Percentiles rank a stretch among this genome's conserved stretches.
These are phyloP conservation scores for Coilia nasus DNA, from an alignment of 2,797 vertebrate species.

Conservation along the genomic window DNA sequence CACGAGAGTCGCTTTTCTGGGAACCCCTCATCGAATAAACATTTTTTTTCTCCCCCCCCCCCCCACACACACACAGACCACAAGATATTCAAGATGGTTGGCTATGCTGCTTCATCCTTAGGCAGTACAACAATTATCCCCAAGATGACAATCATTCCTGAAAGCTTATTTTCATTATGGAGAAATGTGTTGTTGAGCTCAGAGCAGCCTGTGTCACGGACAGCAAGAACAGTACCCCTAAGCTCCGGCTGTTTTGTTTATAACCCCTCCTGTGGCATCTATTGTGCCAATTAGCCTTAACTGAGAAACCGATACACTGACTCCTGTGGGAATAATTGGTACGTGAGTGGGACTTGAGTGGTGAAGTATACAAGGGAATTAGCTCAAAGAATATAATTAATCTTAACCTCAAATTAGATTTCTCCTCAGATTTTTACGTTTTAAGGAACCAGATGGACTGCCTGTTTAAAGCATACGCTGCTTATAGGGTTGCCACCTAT, in stretches of 20 bases:
- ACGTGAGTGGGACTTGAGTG: neutral
- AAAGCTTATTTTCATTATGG: neutral
- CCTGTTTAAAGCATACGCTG: neutral
- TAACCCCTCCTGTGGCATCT: neutral
- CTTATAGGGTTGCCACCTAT: no score
- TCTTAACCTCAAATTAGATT: neutral
- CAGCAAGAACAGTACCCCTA: neutral
- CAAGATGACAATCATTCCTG: slow-evolving; percentile 20
- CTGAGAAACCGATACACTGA: neutral
- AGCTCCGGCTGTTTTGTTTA: neutral
- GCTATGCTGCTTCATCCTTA: neutral
- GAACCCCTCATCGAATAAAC: slow-evolving; percentile 38
- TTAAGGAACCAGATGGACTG: neutral
- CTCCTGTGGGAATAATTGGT: neutral
- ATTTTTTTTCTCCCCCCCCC: neutral
- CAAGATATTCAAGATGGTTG: slow-evolving; percentile 21
- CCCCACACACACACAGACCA: neutral
- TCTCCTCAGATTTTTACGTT: neutral
- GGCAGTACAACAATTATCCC: slow-evolving; percentile 14
- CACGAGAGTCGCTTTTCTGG: slow-evolving; percentile 29
- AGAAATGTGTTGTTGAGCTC: slow-evolving; percentile 4
- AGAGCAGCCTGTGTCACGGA: neutral
- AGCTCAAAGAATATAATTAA: neutral
- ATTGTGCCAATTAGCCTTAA: neutral
- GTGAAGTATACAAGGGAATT: neutral